Base-by-base conservation (phyloP, 2,113 vertebrate species). In the Chloebia gouldiae region DNA sequence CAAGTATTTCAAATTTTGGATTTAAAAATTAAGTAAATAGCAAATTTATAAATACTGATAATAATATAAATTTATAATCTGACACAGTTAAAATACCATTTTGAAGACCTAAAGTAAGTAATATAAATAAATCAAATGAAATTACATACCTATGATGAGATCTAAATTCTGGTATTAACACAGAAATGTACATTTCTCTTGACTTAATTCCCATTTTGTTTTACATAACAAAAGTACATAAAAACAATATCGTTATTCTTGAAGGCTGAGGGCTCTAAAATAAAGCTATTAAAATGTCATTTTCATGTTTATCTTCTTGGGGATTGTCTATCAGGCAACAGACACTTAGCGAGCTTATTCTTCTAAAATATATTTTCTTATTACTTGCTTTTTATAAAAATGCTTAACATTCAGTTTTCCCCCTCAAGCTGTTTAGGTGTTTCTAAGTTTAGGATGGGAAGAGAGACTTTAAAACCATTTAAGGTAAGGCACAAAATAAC, bases 221-320 rank as follows among this genome's bases (percentile, higher is more conserved):
- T 92, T 69, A 82, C 15, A 28, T 59, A 93, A 90, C 37, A 78
- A 33, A 65, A 93, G 35, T 75, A 82, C 35, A 71, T 54, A 42
- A 83, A 92, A 95, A 65, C 30, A 73, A 57, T 17, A 24, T 79
- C 61, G 82, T 45, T 77, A 51, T 77, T 88, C 33, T 60, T 70
- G 47, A 93, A 42, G 11, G 6, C 59, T 5, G 5, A 87, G 22
- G 42, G 50, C n/a, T 85, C 22, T 49, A 47, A 63, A 15, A 5
- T 54, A 93, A 86, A 88, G 15, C 90, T 45, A 82, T 44, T 70
- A 91, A 90, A 85, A 90, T 65, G 13, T 9, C 23, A 80, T 85
- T 92, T 92, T 95, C 28, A 75, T 88, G 88, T 88, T 83, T 75
- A 89, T 57, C 37, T 92, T 76, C 66, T 61, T 69, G 45, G 11